phyloP scores from a whole-genome alignment of 2,888 invertebrate genomes.

The Cerastis leucographa region DNA sequence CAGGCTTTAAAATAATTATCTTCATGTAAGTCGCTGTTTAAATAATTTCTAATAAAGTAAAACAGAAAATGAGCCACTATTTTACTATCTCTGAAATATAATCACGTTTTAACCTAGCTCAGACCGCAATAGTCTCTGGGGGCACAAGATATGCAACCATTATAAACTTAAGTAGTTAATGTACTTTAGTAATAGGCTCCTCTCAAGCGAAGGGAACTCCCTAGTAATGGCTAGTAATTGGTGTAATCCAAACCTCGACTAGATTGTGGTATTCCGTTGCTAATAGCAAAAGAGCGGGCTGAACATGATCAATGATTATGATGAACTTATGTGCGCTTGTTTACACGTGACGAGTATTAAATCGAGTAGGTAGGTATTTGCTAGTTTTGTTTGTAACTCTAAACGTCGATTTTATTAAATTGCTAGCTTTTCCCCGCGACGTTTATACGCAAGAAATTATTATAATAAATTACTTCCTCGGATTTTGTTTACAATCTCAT shows the following conservation, averaged over 20 bases:
- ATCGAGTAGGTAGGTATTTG: conserved; percentile 8
- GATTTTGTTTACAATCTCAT: too few species aligned
- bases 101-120: conserved; percentile 15
- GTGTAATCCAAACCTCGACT: conserved; percentile 38
- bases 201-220: conserved; percentile 30
- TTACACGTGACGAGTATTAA: conserved; percentile 4
- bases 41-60: neutral
- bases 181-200: conserved; percentile 39
- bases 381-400: neutral
- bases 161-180: conserved; percentile 48
- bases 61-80: conserved; percentile 5
- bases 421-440: accelerated
- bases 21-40: neutral
- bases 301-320: conserved; percentile 27
- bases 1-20: too few species aligned
- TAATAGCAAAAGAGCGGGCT: conserved; percentile 47
- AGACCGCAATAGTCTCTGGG: conserved; percentile 31
- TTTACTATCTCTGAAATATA: conserved; percentile 12
- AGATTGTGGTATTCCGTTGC: conserved; percentile 40
- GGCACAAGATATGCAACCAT: conserved; percentile 39
- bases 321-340: conserved; percentile 3
- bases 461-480: too few species aligned
- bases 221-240: conserved; percentile 46
- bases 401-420: neutral
- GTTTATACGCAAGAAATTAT: neutral